phyloP scores from a whole-genome alignment of 1,140 invertebrate species.

The Macrobrachium rosenbergii region DNA sequence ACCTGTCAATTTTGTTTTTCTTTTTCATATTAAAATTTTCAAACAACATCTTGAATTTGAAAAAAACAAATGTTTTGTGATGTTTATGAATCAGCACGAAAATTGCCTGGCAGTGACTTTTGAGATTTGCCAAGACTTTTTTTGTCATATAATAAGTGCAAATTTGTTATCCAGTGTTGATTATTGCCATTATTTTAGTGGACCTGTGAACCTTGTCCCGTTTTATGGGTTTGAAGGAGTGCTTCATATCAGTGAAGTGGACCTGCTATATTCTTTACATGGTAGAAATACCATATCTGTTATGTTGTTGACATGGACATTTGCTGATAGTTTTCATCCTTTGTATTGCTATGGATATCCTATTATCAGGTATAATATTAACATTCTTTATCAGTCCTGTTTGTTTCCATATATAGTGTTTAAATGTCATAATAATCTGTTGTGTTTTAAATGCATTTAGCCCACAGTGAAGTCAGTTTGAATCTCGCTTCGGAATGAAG shows the following conservation, averaged over 20 bases:
- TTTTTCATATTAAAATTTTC: neutral
- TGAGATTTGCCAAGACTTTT: constrained; percentile 42
- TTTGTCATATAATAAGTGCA: constrained; percentile 55
- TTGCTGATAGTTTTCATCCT: constrained; percentile 59
- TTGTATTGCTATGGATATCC: constrained; percentile 57
- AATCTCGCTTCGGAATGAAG: constrained; percentile 59
- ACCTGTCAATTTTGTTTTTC: neutral
- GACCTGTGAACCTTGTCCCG: constrained; percentile 45
- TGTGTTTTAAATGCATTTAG: constrained; percentile 62
- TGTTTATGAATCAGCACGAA: neutral
- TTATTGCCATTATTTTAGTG: constrained; percentile 60
- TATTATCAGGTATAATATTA: constrained; percentile 60
- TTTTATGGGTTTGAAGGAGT: constrained; percentile 54
- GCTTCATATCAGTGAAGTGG: constrained; percentile 55
- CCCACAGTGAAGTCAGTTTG: constrained; percentile 56
- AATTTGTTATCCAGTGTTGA: constrained; percentile 58
- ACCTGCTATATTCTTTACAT: constrained; percentile 50
- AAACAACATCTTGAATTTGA: constrained; percentile 29
- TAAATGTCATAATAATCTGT: constrained; percentile 61
- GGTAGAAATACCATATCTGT: constrained; percentile 51
- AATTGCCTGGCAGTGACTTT: constrained; percentile 36
- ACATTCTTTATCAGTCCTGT: constrained; percentile 56
- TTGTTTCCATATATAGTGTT: constrained; percentile 58
- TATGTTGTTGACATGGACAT: constrained; percentile 59
- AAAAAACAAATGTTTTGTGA: constrained; percentile 6